Evolutionary conservation across 2,113 vertebrate genomes (phyloP), one percentile per base, ranked within the genome.

Genomic region (Beaufortia kweichowensis): DNA sequence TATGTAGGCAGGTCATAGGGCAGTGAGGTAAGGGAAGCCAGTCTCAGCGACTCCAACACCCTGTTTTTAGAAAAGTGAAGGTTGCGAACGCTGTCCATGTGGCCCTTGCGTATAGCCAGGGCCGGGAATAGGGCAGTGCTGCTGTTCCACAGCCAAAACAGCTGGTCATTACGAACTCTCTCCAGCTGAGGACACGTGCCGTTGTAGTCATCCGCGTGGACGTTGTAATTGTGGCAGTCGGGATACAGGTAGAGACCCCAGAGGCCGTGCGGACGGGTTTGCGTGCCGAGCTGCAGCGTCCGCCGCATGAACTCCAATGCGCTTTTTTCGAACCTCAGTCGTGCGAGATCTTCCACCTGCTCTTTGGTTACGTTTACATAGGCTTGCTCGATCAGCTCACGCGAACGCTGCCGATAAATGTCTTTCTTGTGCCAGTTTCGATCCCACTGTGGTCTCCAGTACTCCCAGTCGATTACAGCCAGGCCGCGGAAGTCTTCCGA

Each of bases 201-300:
- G 0, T 82, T 91, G 57, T 93, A 95, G 83, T 92, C 92, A 39
- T 87, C 75, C 26, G 88, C 85, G 28, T 78, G 67, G 59, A 94
- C 83, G 83, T 92, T 93, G 63, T 94, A 96, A 87, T 94, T 94
- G 85, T 93, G 92, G 85, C 92, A 93, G 86, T 94, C 92, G 0
- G 92, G 91, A 72, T 94, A 94, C 82, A 95, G 93, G 86, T 90
- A 95, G 84, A 89, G 94, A 68, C 92, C 92, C 91, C 92, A 93
- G 4, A 93, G 90, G 8, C 86, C 88, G 17, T 90, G 88, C 64
- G 92, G 89, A 55, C 92, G 90, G 3, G 86, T 91, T 65, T 85
- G 89, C 7, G 85, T 90, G 74, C 93, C 93, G 70, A 92, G 64
- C 81, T 90, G 84, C 6, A 94, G 85, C 2, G 93, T 95, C 87